phyloP scores from a whole-genome alignment of 2,113 vertebrate genomes.

The Malurus melanocephalus region DNA sequence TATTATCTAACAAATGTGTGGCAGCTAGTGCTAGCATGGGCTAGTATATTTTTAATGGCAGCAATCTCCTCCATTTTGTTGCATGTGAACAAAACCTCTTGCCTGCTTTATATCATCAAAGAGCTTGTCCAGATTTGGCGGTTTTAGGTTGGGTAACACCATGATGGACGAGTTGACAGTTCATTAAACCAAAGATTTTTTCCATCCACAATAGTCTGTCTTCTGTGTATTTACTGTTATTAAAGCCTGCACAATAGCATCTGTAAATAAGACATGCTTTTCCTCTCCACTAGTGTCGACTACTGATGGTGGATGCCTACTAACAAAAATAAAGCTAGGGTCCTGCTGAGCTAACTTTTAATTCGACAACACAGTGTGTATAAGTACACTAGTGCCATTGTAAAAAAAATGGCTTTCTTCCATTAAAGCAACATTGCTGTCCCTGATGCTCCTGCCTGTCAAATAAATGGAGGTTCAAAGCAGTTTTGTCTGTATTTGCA shows the following conservation, averaged over 20 bases:
- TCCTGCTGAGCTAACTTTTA: slow-evolving; percentile 51
- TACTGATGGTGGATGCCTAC: slow-evolving; percentile 45
- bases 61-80: slow-evolving; percentile 58
- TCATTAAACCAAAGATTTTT: slow-evolving; percentile 62
- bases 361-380: slow-evolving; percentile 27
- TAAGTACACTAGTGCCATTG: slow-evolving; percentile 41
- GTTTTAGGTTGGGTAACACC: slow-evolving; percentile 57
- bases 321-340: slow-evolving; percentile 37
- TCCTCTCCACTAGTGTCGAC: neutral
- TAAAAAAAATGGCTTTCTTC: slow-evolving; percentile 36
- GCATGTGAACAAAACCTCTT: slow-evolving; percentile 41
- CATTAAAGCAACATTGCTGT: slow-evolving; percentile 35
- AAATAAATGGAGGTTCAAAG: slow-evolving; percentile 6
- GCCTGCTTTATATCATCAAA: slow-evolving; percentile 59
- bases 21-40: slow-evolving; percentile 48
- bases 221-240: slow-evolving; percentile 60
- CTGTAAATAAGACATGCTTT: slow-evolving; percentile 57
- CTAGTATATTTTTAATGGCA: slow-evolving; percentile 62
- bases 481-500: slow-evolving; percentile 29
- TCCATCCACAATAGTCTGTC: slow-evolving; percentile 37
- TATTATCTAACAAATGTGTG: slow-evolving; percentile 64
- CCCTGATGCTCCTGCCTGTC: slow-evolving; percentile 31
- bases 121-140: slow-evolving; percentile 35
- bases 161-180: slow-evolving; percentile 64
- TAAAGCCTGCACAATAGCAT: slow-evolving; percentile 57